phyloP scores from a whole-genome alignment of 2,113 vertebrate genomes.

The Aldabrachelys gigantea region DNA sequence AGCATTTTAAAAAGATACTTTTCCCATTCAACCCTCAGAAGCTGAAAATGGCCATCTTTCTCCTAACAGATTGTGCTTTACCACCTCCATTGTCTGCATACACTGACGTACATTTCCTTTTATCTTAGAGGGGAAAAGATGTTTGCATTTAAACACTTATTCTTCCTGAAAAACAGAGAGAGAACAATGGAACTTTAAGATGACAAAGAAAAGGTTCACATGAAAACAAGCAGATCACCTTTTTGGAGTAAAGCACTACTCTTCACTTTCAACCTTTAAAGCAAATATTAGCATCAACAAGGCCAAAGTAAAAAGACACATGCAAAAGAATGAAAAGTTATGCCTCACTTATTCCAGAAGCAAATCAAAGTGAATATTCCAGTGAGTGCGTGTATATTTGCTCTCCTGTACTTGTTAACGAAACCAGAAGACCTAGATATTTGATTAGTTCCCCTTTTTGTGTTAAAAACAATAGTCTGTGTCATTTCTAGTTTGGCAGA shows the following conservation, averaged over 20 bases:
- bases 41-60: constrained; percentile 7
- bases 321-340: constrained; percentile 72
- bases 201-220: constrained; percentile 58
- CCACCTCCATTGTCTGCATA: constrained; percentile 32
- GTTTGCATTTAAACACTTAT: constrained; percentile 57
- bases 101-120: constrained; percentile 35
- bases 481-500: constrained; percentile 61
- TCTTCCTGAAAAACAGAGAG: constrained; percentile 61
- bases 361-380: constrained; percentile 71
- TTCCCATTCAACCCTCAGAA: constrained; percentile 1
- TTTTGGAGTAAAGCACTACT: neutral
- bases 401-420: constrained; percentile 70
- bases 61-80: constrained; percentile 48
- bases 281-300: constrained; percentile 43
- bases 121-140: constrained; percentile 21
- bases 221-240: neutral
- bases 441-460: constrained; percentile 71
- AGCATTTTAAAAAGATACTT: constrained; percentile 38
- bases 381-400: constrained; percentile 55
- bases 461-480: constrained; percentile 66
- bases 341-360: constrained; percentile 74
- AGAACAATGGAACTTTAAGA: constrained; percentile 57
- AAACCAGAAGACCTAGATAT: constrained; percentile 79
- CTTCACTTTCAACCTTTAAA: constrained; percentile 44
- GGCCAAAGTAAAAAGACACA: constrained; percentile 60